These are phyloP conservation scores for Petrocephalus sullivani DNA, from an alignment of 2,797 vertebrate species.

Conservation along the genomic window DNA sequence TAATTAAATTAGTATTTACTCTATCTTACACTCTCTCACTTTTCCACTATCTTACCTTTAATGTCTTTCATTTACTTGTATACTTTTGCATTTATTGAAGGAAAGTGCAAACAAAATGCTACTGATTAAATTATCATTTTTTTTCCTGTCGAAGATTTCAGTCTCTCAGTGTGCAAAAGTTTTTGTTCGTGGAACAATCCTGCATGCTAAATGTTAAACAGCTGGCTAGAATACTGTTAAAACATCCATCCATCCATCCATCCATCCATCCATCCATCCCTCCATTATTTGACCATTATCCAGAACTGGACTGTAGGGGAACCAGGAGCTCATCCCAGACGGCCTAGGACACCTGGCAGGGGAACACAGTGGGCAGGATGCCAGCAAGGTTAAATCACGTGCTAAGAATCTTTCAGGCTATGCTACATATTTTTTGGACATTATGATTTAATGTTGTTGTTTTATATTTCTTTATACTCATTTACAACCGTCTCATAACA, in stretches of 20 bases:
- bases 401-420: not conserved
- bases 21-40: not conserved
- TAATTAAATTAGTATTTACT: constrained; percentile 50
- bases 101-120: not conserved
- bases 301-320: not conserved
- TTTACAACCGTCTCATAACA: not conserved
- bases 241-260: not conserved
- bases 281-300: not conserved
- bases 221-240: not conserved
- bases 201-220: not conserved
- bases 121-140: not conserved
- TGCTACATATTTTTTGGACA: not conserved
- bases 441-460: not conserved
- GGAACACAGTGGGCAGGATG: not conserved
- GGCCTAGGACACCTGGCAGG: not conserved
- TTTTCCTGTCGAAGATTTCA: constrained; percentile 14
- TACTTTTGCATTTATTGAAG: not conserved
- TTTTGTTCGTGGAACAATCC: not conserved
- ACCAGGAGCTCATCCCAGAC: not conserved
- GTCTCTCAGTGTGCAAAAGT: not conserved
- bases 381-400: not conserved
- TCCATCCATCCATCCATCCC: not conserved
- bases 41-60: not conserved
- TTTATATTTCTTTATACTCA: not conserved
- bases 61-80: not conserved